Percentiles rank a stretch among this genome's conserved stretches.
Conservation (phyloP, 64 coral and sea anemone genomes). For the Montipora cactus region DNA sequence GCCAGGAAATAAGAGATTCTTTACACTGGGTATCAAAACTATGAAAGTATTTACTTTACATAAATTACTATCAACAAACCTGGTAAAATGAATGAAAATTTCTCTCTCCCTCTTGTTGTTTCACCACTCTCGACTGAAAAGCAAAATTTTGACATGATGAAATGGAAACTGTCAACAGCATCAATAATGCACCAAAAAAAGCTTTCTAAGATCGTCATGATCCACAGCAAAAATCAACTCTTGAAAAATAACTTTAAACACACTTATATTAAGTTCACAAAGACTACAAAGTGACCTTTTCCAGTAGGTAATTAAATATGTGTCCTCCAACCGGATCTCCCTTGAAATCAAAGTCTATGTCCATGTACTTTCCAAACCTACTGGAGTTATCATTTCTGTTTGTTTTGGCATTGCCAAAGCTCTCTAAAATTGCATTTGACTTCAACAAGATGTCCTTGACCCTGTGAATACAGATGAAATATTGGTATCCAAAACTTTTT, state of each 20-base stretch:
- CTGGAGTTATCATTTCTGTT: conserved; percentile 99
- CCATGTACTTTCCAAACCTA: conserved; percentile 99
- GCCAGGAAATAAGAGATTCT: too few species aligned
- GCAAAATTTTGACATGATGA: background rate
- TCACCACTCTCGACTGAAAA: conserved; percentile 94
- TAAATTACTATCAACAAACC: conserved; percentile 49
- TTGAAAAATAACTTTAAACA: too few species aligned
- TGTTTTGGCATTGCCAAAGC: conserved; percentile 97
- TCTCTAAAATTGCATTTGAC: conserved; percentile 95
- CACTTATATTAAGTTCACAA: background rate
- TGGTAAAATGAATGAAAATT: conserved; percentile 99
- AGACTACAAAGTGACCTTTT: conserved; percentile 74
- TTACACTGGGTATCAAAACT: too few species aligned
- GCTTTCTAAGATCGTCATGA: background rate
- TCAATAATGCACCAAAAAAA: too few species aligned
- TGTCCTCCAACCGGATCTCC: conserved; percentile 98
- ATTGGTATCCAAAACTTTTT: too few species aligned
- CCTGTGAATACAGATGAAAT: conserved; percentile 36
- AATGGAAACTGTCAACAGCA: too few species aligned
- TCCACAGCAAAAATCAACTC: too few species aligned
- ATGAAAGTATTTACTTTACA: background rate
- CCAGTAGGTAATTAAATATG: conserved; percentile 95
- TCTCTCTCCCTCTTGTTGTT: conserved; percentile 95
- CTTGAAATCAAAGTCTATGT: conserved; percentile 99
- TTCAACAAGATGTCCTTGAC: conserved; percentile 92